These are phyloP conservation scores for Tetranychus urticae DNA, from an alignment of 1,140 invertebrate species.

Conservation along the genomic window DNA sequence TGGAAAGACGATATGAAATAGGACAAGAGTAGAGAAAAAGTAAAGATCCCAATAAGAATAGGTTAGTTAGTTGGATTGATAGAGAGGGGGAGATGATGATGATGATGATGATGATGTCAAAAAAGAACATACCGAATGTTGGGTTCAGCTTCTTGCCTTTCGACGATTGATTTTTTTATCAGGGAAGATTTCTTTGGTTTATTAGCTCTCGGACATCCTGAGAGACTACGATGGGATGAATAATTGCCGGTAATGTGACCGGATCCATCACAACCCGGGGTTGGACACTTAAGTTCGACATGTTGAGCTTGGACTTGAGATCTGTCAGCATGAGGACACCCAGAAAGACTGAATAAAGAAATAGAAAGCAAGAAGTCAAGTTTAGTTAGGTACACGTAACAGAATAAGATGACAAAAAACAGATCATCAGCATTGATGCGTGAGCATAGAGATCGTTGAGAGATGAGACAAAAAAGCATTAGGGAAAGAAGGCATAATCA, in stretches of 20 bases:
- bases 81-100: background rate
- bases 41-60: background rate
- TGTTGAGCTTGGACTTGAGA: conserved; percentile 46
- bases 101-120: background rate
- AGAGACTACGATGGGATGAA: conserved; percentile 15
- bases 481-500: no score
- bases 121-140: conserved; percentile 34
- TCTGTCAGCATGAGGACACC: conserved; percentile 55
- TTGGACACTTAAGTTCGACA: conserved; percentile 58
- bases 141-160: conserved; percentile 70
- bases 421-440: background rate
- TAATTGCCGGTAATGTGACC: conserved; percentile 16
- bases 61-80: background rate
- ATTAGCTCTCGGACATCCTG: conserved; percentile 13
- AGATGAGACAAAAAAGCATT: background rate
- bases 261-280: conserved; percentile 38
- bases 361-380: conserved; percentile 12
- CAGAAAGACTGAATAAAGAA: conserved; percentile 35
- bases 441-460: no score
- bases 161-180: conserved; percentile 15
- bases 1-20: background rate
- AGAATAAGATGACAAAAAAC: background rate
- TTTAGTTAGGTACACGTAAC: background rate
- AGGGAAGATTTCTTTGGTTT: background rate
- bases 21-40: background rate